Conservation (phyloP, 2,797 vertebrate species). For the Lepilemur septentrionalis region DNA sequence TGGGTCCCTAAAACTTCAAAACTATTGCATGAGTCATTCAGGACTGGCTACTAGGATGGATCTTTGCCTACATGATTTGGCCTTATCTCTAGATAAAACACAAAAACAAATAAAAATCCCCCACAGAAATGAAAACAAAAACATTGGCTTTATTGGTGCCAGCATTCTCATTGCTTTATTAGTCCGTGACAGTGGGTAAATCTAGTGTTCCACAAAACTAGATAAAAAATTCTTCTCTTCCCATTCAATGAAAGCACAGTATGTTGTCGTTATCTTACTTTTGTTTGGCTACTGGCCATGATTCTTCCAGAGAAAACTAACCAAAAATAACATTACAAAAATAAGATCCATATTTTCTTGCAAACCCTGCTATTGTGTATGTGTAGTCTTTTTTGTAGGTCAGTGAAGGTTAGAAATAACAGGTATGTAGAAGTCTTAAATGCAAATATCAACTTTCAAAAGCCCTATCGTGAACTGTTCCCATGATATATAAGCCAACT, state of each 20-base stretch:
- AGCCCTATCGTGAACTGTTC: neutral
- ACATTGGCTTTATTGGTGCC: neutral
- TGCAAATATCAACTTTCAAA: slow-evolving; percentile 59
- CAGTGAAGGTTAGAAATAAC: slow-evolving; percentile 30
- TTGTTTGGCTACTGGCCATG: neutral
- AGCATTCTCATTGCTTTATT: neutral
- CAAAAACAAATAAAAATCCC: neutral
- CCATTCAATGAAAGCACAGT: neutral
- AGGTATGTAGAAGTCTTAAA: neutral
- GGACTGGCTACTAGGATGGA: neutral
- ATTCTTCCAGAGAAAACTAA: neutral
- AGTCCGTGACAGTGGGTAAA: neutral
- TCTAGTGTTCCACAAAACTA: neutral
- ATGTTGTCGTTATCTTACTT: neutral
- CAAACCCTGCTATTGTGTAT: neutral
- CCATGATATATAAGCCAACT: slow-evolving; percentile 18
- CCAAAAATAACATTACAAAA: neutral
- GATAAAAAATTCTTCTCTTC: neutral
- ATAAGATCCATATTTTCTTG: neutral
- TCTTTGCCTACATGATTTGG: neutral
- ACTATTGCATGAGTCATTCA: neutral
- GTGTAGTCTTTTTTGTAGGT: neutral
- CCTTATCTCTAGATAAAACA: neutral
- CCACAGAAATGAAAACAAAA: neutral
- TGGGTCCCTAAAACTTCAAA: neutral